A percentile compares a stretch with the other conserved stretches of the same genome.
Conservation (phyloP, 2,888 invertebrate genomes). For the Abrostola tripartita region DNA sequence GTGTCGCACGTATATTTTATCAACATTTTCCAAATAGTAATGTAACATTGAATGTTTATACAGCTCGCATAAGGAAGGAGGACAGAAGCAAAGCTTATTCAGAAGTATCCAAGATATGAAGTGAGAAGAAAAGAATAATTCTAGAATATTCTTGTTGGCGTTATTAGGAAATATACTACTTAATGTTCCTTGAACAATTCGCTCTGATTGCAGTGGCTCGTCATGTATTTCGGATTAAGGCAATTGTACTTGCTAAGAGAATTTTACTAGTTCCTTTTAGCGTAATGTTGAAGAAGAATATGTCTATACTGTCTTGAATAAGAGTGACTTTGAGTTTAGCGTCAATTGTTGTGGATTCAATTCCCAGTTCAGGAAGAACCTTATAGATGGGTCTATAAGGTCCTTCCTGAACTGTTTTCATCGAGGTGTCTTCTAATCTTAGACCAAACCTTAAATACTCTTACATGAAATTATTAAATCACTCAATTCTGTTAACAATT, state of each 20-base stretch:
- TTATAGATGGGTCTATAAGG: no score
- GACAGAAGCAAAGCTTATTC: conserved; percentile 67
- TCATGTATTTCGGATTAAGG: conserved; percentile 3
- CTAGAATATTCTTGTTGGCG: conserved; percentile 54
- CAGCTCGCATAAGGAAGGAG: conserved; percentile 73
- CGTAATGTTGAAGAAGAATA: conserved; percentile 12
- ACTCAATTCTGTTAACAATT: conserved; percentile 9
- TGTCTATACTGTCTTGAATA: conserved; percentile 42
- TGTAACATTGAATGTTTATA: conserved; percentile 51
- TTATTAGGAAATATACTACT: conserved; percentile 52
- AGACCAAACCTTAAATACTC: conserved; percentile 33
- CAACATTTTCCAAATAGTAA: conserved; percentile 36
- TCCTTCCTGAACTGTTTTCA: not conserved
- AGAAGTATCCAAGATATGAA: conserved; percentile 60
- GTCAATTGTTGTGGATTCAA: conserved; percentile 4
- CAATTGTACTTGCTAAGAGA: conserved; percentile 7
- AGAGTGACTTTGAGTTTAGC: conserved; percentile 25
- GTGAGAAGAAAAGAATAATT: conserved; percentile 64
- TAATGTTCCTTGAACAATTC: conserved; percentile 36
- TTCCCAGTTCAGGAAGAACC: no score
- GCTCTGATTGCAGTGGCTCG: conserved; percentile 17
- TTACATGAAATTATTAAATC: conserved; percentile 27
- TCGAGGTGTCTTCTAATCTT: not conserved
- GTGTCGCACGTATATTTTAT: conserved; percentile 20
- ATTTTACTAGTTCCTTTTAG: conserved; percentile 8